A percentile compares a stretch with the other conserved stretches of the same genome.
These are phyloP conservation scores for Heliconius eleuchia DNA, from an alignment of 1,140 invertebrate species.

Conservation along the genomic window DNA sequence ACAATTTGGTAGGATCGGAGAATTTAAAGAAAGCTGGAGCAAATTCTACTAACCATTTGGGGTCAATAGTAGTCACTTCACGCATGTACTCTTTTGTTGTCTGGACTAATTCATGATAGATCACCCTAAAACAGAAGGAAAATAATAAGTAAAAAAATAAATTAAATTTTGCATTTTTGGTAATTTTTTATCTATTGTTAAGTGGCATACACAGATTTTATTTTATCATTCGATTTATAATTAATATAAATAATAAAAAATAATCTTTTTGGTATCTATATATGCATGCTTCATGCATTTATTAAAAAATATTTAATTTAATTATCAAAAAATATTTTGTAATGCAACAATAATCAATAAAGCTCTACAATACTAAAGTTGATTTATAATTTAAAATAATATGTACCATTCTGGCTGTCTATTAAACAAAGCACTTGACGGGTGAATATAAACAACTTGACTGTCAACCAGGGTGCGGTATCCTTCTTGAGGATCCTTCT, in stretches of 20 bases:
- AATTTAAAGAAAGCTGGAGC: constrained; percentile 99
- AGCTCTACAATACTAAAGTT: too few species aligned
- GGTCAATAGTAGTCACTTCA: constrained; percentile 99
- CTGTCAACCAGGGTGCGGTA: constrained; percentile 98
- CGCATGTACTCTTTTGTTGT: constrained; percentile 99
- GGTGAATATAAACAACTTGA: constrained; percentile 99
- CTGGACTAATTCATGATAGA: constrained; percentile 99
- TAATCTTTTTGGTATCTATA: too few species aligned
- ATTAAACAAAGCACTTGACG: constrained; percentile 98
- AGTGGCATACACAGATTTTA: too few species aligned
- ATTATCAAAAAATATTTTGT: too few species aligned
- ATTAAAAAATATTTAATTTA: too few species aligned
- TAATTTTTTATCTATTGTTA: too few species aligned
- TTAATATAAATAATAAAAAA: too few species aligned
- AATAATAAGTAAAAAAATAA: background rate
- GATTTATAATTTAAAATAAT: constrained; percentile 5
- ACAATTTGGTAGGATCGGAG: constrained; percentile 99
- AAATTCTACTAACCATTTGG: constrained; percentile 99
- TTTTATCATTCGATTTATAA: too few species aligned
- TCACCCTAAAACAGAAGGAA: constrained; percentile 87
- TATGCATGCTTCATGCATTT: too few species aligned
- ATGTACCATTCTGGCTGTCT: constrained; percentile 97
- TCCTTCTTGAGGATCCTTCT: constrained; percentile 99
- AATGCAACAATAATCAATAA: too few species aligned
- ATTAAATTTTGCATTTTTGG: background rate